Evolutionary conservation across 2,888 invertebrate genomes (phyloP).

Genomic region (Tiphia femorata): DNA sequence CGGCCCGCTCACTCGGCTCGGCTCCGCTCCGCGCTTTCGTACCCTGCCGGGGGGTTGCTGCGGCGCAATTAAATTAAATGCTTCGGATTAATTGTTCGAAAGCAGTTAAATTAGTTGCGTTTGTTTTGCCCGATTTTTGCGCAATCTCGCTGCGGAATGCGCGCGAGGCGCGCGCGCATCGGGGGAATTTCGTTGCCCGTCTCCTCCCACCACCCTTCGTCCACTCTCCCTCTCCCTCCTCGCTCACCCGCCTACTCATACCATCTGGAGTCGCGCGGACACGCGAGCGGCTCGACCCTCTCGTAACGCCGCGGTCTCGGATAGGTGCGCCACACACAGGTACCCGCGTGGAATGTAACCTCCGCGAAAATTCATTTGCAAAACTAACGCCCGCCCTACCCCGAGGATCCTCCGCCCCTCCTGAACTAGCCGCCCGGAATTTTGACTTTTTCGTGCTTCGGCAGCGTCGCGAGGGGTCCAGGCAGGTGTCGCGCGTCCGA

Average conservation of each 20-base stretch:
- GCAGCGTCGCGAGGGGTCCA: too few species aligned
- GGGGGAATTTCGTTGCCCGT: slow-evolving; percentile 44
- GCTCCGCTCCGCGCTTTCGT: not conserved
- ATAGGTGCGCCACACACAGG: slow-evolving; percentile 33
- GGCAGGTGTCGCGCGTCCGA: too few species aligned
- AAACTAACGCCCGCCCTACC: slow-evolving; percentile 11
- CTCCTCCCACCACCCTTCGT: not conserved
- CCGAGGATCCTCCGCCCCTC: slow-evolving; percentile 10
- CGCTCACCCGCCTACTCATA: too few species aligned
- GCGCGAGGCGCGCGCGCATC: slow-evolving; percentile 36
- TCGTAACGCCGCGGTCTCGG: not conserved
- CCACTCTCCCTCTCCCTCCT: not conserved
- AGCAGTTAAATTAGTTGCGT: slow-evolving; percentile 64
- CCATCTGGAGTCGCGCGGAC: too few species aligned
- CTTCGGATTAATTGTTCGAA: slow-evolving; percentile 66
- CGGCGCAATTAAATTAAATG: slow-evolving; percentile 64
- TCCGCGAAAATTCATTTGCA: slow-evolving; percentile 43
- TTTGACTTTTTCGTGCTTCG: too few species aligned
- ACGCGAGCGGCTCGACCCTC: too few species aligned
- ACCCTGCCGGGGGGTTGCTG: slow-evolving; percentile 42
- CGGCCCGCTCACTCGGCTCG: slow-evolving; percentile 13
- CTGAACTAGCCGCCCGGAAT: not conserved
- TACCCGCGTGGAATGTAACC: slow-evolving; percentile 26
- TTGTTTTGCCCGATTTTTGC: slow-evolving; percentile 63
- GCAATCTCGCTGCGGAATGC: slow-evolving; percentile 55